Percentiles rank a stretch among this genome's conserved stretches.
phyloP scores from a whole-genome alignment of 2,797 vertebrate species.

The Halcyon leucocephala region DNA sequence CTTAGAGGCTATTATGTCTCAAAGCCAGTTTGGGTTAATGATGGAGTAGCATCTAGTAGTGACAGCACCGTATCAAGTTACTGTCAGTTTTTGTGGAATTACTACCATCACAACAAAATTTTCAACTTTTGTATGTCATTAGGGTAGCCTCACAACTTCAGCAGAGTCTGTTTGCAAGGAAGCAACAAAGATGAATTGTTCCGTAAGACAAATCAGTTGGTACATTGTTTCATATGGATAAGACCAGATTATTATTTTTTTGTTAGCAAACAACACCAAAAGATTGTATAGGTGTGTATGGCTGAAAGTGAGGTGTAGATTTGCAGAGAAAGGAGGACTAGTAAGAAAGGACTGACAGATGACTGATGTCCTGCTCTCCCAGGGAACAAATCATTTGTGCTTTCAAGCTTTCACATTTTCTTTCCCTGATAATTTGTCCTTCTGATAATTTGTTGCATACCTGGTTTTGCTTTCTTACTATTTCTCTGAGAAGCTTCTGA shows the following conservation, averaged over 20 bases:
- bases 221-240: neutral
- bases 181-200: neutral
- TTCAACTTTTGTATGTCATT: neutral
- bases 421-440: neutral
- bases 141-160: neutral
- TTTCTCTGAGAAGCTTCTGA: neutral
- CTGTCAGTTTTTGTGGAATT: neutral
- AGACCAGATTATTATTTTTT: neutral
- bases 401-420: neutral
- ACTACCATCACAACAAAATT: neutral
- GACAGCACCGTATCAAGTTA: neutral
- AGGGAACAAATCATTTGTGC: neutral
- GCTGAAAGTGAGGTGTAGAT: neutral
- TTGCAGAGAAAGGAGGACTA: neutral
- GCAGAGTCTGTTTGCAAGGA: neutral
- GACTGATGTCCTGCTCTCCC: neutral
- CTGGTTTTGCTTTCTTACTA: neutral
- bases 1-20: neutral
- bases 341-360: neutral
- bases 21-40: neutral
- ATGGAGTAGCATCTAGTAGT: neutral
- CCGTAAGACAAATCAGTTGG: neutral
- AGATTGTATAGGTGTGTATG: neutral
- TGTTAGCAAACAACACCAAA: neutral
- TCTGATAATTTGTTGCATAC: neutral